Evolutionary conservation across 2,113 vertebrate genomes (phyloP).

Genomic region (Cyanistes caeruleus): DNA sequence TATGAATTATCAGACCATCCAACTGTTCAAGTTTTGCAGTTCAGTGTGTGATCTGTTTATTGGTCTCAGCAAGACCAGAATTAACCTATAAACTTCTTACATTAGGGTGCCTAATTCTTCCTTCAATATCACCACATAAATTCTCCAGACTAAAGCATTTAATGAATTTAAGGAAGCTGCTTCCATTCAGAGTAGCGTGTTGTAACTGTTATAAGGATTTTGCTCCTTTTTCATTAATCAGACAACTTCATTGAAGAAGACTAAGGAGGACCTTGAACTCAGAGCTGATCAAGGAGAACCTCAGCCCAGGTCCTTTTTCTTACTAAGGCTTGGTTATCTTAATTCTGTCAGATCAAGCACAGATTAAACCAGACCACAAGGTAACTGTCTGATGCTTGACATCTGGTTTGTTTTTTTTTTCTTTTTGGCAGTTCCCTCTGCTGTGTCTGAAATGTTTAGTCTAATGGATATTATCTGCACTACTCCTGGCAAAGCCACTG

Average conservation of each 20-base stretch:
- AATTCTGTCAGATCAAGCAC: not conserved
- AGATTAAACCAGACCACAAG: not conserved
- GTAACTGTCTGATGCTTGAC: not conserved
- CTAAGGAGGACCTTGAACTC: not conserved
- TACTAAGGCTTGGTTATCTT: not conserved
- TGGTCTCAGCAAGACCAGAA: not conserved
- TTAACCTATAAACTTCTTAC: not conserved
- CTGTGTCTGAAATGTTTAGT: not conserved
- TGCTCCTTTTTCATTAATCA: not conserved
- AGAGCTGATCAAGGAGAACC: not conserved
- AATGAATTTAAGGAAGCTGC: not conserved
- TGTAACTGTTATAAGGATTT: not conserved
- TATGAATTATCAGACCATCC: not conserved
- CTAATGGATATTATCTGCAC: not conserved
- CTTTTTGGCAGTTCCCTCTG: not conserved
- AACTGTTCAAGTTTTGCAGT: not conserved
- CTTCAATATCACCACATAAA: not conserved
- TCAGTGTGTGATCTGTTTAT: not conserved
- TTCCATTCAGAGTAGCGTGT: fast-evolving
- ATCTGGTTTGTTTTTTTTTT: not conserved
- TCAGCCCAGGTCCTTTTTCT: not conserved
- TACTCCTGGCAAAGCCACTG: not conserved
- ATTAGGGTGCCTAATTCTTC: not conserved
- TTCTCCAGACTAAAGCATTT: not conserved
- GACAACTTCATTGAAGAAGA: not conserved